Evolutionary conservation across 2,888 invertebrate species (phyloP).

Genomic region (Chloroclysta siterata): DNA sequence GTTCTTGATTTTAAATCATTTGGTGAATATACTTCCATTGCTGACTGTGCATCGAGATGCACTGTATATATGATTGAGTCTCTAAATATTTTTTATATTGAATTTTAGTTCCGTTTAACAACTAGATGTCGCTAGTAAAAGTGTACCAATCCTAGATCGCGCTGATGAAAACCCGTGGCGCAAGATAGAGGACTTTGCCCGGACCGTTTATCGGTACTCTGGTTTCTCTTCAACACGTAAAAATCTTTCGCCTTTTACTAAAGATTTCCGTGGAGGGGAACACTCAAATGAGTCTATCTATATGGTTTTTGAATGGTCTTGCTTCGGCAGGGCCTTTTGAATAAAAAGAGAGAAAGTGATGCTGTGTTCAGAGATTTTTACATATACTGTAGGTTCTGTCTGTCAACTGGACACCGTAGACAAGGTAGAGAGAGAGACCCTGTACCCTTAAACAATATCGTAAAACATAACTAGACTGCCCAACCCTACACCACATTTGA

Average conservation of each 20-base stretch:
- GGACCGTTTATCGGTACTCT: constrained; percentile 65
- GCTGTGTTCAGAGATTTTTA: too few relatives aligned
- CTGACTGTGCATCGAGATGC: too few relatives aligned
- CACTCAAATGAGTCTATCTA: constrained; percentile 88
- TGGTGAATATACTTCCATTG: too few relatives aligned
- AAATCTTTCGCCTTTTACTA: constrained; percentile 93
- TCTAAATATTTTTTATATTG: background rate
- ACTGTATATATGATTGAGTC: too few relatives aligned
- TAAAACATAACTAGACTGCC: too few relatives aligned
- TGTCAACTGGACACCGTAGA: too few relatives aligned
- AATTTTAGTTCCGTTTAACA: background rate
- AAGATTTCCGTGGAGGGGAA: constrained; percentile 91
- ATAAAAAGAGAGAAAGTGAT: too few relatives aligned
- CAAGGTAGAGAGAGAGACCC: too few relatives aligned
- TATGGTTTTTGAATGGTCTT: constrained; percentile 47
- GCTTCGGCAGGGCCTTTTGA: constrained; percentile 6
- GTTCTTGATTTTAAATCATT: too few relatives aligned
- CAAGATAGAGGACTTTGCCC: background rate
- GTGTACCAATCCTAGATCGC: constrained; percentile 1
- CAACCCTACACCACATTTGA: too few relatives aligned
- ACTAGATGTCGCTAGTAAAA: constrained; percentile 2
- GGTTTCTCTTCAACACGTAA: constrained; percentile 88
- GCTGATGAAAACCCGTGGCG: background rate
- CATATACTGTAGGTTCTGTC: too few relatives aligned
- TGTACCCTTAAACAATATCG: too few relatives aligned